These are phyloP conservation scores for Polypedilum pembai DNA, from an alignment of 1,140 invertebrate species.

Conservation along the genomic window DNA sequence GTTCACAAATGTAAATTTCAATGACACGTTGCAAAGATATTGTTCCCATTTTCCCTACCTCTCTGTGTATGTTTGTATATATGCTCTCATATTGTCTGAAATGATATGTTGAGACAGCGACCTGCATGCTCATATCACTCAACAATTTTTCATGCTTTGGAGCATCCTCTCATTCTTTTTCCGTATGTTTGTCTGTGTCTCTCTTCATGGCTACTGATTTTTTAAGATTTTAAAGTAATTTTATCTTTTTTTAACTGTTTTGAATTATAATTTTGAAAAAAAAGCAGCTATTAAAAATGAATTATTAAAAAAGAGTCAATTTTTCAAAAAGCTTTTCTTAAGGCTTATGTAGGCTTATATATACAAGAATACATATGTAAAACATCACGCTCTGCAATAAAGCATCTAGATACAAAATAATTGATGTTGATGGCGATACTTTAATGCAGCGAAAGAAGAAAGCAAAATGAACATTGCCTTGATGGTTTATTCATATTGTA, in stretches of 20 bases:
- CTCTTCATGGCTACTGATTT: too few species aligned
- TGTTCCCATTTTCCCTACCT: not conserved
- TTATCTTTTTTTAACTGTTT: too few species aligned
- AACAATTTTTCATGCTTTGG: not conserved
- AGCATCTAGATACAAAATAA: constrained; percentile 9
- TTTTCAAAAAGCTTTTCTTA: too few species aligned
- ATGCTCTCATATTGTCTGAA: not conserved
- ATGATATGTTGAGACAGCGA: constrained; percentile 11
- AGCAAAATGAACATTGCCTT: not conserved
- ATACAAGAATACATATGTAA: not conserved
- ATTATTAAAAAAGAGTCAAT: too few species aligned
- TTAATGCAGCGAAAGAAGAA: not conserved
- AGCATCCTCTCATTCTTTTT: not conserved
- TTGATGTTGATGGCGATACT: constrained; percentile 17
- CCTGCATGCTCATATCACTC: constrained; percentile 3
- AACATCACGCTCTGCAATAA: constrained; percentile 8
- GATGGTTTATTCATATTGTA: constrained; percentile 13
- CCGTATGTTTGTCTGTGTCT: not conserved
- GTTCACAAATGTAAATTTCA: constrained; percentile 25
- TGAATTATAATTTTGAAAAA: too few species aligned
- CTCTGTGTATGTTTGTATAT: not conserved
- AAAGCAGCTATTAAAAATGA: too few species aligned
- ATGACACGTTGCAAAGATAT: constrained; percentile 22
- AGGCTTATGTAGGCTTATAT: not conserved
- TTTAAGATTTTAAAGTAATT: too few species aligned